Base-by-base conservation (phyloP, 2,113 vertebrate species). In the Astur gentilis region DNA sequence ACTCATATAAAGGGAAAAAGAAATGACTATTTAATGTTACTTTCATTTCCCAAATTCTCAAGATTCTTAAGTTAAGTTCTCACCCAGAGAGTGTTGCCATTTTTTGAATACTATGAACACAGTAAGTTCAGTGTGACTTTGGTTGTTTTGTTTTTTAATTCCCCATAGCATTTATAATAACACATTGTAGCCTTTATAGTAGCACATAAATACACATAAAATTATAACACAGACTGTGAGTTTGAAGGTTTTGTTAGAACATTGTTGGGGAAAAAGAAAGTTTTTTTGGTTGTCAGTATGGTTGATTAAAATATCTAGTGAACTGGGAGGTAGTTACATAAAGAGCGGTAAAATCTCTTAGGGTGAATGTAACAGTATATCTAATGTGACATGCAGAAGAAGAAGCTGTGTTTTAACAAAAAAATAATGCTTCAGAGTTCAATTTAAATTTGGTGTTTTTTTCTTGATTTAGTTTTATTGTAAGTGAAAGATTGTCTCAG, bases 401-500 rank as follows among this genome's bases (percentile, higher is more conserved):
- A 83, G 25, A 50, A 83, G 14, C 49, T 70, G 45, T 69, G 29
- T 81, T 94, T 90, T 81, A 86, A 83, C 70, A 83, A 90, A 93
- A 69, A 70, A 90, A 66, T 13, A 1, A 64, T 78, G 50, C 42
- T 84, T 79, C 50, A 34, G 23, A 82, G 17, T 83, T 89, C 31
- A 76, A 34, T 76, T 85, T 89, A 71, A 86, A 83, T 21, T 14
- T 47, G 3, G 3, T 26, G 52, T 18, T 65, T 66, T 36, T 52
- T 36, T 17, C 25, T 85, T 90, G n/a, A 47, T 81, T 75, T 85
- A 76, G 40, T 81, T 90, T 93, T 96, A 83, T 94, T 97, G 10
- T 50, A 94, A 82, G 47, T 94, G 86, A 95, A 95, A 93, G 58
- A 82, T 91, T 91, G 77, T 92, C 52, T 61, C n/a, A 62, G 32